Conservation (phyloP, 2,797 vertebrate genomes). For the Potorous gilbertii region DNA sequence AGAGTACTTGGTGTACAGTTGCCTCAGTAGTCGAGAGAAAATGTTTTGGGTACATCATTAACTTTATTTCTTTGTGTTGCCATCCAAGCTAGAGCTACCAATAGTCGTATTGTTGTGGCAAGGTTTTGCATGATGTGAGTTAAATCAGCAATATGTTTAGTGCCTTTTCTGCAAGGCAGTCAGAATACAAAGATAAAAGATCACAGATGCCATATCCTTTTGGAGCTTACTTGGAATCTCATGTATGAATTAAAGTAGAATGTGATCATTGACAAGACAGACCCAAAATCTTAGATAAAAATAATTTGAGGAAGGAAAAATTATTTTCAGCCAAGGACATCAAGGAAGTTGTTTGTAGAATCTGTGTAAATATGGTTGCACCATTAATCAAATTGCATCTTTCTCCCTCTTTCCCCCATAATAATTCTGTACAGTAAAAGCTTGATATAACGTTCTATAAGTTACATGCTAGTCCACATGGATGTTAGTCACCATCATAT, state of each 20-base stretch:
- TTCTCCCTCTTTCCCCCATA: neutral
- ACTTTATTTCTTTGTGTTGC: conserved; percentile 13
- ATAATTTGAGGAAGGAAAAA: neutral
- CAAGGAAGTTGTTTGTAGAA: neutral
- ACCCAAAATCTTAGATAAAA: neutral
- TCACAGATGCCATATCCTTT: neutral
- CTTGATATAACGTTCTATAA: neutral
- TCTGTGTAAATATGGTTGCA: neutral
- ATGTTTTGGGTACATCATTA: conserved; percentile 24
- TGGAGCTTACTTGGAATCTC: neutral
- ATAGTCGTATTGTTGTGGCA: neutral
- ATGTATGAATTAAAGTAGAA: neutral
- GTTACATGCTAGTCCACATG: neutral
- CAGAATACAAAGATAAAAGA: neutral
- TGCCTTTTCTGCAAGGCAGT: neutral
- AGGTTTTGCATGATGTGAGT: conserved; percentile 12
- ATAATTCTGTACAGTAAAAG: neutral
- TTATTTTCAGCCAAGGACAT: neutral
- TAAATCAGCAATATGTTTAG: neutral
- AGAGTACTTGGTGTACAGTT: neutral
- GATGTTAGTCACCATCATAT: neutral
- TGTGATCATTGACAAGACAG: neutral
- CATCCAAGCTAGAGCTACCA: neutral
- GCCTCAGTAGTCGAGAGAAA: neutral
- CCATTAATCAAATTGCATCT: no score